phyloP scores from a whole-genome alignment of 2,797 vertebrate species.

The Sus cebifrons region DNA sequence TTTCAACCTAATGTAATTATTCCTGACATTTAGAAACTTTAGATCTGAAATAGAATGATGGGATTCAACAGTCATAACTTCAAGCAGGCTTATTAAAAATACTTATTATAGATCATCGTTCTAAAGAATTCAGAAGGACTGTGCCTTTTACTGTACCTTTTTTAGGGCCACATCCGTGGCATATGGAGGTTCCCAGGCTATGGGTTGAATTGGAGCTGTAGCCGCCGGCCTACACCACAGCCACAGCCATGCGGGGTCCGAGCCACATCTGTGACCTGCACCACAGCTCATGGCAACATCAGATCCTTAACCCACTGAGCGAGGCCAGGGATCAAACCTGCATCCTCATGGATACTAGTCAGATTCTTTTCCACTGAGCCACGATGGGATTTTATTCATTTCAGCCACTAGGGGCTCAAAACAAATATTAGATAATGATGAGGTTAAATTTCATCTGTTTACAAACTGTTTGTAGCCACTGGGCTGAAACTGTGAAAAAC shows the following conservation, averaged over 20 bases:
- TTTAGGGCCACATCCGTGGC: no score
- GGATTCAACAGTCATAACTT: not conserved
- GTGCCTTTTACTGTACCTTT: not conserved
- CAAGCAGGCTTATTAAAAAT: not conserved
- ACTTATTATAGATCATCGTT: not conserved
- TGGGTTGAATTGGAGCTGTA: no score
- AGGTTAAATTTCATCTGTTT: not conserved
- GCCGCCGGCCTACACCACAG: no score
- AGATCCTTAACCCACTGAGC: no score
- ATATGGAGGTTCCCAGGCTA: no score
- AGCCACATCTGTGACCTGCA: no score
- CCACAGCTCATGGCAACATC: no score
- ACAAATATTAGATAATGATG: not conserved
- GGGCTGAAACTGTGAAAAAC: not conserved
- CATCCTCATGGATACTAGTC: no score
- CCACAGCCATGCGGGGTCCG: no score
- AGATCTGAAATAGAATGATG: not conserved
- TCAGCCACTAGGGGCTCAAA: not conserved
- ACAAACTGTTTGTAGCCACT: not conserved
- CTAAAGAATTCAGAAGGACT: not conserved
- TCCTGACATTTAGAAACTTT: not conserved
- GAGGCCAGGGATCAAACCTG: no score
- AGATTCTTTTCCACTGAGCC: no score
- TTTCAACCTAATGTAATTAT: conserved; percentile 21
- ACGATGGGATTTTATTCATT: not conserved